Conservation (phyloP, 2,888 invertebrate genomes). For the Thereva unica region DNA sequence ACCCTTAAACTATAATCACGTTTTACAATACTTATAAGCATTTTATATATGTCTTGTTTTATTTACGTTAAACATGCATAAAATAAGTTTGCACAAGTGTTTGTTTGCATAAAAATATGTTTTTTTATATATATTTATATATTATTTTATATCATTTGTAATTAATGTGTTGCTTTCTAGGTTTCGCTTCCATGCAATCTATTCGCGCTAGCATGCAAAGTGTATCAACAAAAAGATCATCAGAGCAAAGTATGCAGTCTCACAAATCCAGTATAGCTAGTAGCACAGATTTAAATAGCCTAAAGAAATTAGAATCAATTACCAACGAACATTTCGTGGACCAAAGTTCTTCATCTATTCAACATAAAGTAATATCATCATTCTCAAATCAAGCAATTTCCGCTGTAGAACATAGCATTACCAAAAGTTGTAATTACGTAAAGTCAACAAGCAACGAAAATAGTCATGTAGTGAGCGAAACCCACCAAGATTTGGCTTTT, state of each 20-base stretch:
- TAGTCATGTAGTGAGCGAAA: conserved; percentile 44
- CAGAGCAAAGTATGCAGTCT: conserved; percentile 62
- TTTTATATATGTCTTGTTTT: too few relatives aligned
- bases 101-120: too few relatives aligned
- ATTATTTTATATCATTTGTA: too few relatives aligned
- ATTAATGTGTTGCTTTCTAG: conserved; percentile 45
- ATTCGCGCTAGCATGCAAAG: conserved; percentile 67
- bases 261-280: conserved; percentile 42
- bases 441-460: conserved; percentile 43
- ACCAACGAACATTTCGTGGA: conserved; percentile 21
- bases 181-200: conserved; percentile 68
- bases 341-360: conserved; percentile 24
- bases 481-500: conserved; percentile 28
- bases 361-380: conserved; percentile 38
- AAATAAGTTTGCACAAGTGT: too few relatives aligned
- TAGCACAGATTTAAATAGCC: conserved; percentile 40
- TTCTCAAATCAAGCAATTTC: conserved; percentile 40
- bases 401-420: conserved; percentile 32
- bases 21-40: too few relatives aligned
- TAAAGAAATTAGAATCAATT: conserved; percentile 28
- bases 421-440: conserved; percentile 38
- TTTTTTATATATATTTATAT: too few relatives aligned
- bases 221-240: conserved; percentile 64
- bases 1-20: too few relatives aligned
- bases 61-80: too few relatives aligned